A percentile compares a stretch with the other conserved stretches of the same genome.
Conservation (phyloP, 2,888 invertebrate genomes). For the Peribatodes rhomboidaria region DNA sequence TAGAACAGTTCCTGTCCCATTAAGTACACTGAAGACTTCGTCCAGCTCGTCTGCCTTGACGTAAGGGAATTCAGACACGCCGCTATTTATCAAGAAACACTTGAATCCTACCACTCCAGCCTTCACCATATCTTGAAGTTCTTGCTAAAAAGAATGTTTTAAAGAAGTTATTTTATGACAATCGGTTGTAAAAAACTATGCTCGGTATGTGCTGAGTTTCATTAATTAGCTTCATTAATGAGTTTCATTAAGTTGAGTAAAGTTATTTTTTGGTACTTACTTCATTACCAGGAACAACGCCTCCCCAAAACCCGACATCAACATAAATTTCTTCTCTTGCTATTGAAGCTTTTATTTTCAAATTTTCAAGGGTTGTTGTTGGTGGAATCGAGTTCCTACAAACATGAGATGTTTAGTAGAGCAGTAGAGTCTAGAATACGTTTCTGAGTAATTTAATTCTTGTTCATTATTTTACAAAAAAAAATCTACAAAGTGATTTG, state of each 20-base stretch:
- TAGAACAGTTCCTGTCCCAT: slow-evolving; percentile 86
- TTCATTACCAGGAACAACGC: slow-evolving; percentile 89
- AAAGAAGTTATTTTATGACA: too few relatives aligned
- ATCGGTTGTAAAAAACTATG: too few relatives aligned
- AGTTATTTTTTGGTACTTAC: slow-evolving; percentile 68
- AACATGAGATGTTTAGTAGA: too few relatives aligned
- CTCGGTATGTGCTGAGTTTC: too few relatives aligned
- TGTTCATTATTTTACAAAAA: too few relatives aligned
- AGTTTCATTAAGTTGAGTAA: too few relatives aligned
- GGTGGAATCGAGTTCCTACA: slow-evolving; percentile 90
- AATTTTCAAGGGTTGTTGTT: slow-evolving; percentile 87
- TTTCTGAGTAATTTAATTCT: neutral
- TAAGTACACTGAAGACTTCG: slow-evolving; percentile 83
- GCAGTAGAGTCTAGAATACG: neutral
- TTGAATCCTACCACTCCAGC: slow-evolving; percentile 89
- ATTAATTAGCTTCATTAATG: too few relatives aligned
- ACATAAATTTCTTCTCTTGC: slow-evolving; percentile 88
- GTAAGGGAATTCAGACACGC: slow-evolving; percentile 89
- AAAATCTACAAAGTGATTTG: too few relatives aligned
- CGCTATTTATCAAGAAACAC: slow-evolving; percentile 89
- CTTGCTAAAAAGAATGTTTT: slow-evolving; percentile 27
- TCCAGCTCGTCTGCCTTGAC: slow-evolving; percentile 85
- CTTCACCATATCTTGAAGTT: slow-evolving; percentile 37
- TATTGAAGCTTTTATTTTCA: slow-evolving; percentile 85
- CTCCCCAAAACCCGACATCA: slow-evolving; percentile 92